These are phyloP conservation scores for Cygnus atratus DNA, from an alignment of 2,113 vertebrate genomes.

Conservation along the genomic window DNA sequence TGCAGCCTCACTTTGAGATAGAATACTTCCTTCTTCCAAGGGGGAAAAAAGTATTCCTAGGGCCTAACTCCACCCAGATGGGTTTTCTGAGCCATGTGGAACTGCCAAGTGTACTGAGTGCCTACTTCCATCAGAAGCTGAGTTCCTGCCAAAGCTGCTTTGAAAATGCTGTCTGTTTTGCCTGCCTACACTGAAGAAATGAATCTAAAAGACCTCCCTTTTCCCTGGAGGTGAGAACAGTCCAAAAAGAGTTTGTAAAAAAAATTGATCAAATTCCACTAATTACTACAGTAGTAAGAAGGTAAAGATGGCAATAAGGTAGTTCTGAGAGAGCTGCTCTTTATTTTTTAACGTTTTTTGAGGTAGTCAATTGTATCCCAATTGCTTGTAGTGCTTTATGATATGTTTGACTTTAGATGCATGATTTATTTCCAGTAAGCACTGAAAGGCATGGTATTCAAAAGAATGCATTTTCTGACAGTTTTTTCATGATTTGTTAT, in stretches of 20 bases:
- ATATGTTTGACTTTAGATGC: neutral
- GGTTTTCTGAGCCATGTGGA: neutral
- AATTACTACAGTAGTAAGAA: neutral
- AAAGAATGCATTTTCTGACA: neutral
- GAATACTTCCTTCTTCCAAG: neutral
- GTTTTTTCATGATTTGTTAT: neutral
- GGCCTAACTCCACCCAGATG: neutral
- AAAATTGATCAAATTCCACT: neutral
- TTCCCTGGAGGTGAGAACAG: neutral
- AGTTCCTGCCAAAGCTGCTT: neutral
- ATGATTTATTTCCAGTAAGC: neutral
- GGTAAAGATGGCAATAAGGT: neutral
- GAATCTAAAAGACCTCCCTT: neutral
- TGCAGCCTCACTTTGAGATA: neutral
- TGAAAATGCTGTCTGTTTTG: neutral
- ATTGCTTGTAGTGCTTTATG: neutral
- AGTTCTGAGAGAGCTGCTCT: neutral
- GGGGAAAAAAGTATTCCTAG: neutral
- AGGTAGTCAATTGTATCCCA: neutral
- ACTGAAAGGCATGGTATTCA: neutral
- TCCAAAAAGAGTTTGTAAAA: neutral
- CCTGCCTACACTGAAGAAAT: neutral
- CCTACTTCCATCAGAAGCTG: neutral
- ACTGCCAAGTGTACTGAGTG: neutral
- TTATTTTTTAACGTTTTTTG: neutral